These are phyloP conservation scores for Zaprionus nigranus DNA, from an alignment of 1,140 invertebrate genomes.

Conservation along the genomic window DNA sequence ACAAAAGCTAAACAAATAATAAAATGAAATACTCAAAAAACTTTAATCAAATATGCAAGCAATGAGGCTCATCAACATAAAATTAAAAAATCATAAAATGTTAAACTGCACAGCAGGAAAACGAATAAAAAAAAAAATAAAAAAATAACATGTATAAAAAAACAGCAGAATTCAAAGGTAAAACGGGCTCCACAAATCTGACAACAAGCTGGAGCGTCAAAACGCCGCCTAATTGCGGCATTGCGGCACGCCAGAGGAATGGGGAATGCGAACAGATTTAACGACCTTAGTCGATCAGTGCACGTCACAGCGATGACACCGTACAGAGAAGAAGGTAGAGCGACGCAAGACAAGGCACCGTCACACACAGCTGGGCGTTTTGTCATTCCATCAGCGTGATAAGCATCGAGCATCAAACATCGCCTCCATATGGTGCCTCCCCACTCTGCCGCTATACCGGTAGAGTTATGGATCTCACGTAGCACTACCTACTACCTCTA, in stretches of 20 bases:
- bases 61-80: constrained; percentile 83
- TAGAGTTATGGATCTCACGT: constrained; percentile 40
- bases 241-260: constrained; percentile 31
- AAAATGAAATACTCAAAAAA: constrained; percentile 23
- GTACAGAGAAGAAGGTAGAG: background rate
- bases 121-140: constrained; percentile 49
- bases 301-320: constrained; percentile 6
- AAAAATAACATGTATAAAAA: constrained; percentile 25
- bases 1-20: constrained; percentile 53
- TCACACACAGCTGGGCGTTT: constrained; percentile 34
- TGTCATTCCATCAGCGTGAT: constrained; percentile 75
- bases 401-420: constrained; percentile 51
- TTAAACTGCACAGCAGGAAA: constrained; percentile 81
- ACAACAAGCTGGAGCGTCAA: constrained; percentile 73
- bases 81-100: constrained; percentile 83
- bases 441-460: background rate
- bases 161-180: constrained; percentile 27
- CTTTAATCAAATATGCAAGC: constrained; percentile 78
- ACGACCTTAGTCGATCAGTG: constrained; percentile 28
- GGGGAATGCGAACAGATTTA: constrained; percentile 36
- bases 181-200: constrained; percentile 40
- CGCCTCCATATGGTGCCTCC: constrained; percentile 28
- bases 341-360: background rate
- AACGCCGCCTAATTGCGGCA: constrained; percentile 76
- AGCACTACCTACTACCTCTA: background rate